phyloP scores from a whole-genome alignment of 2,888 invertebrate species.

The Gryllus longicercus region DNA sequence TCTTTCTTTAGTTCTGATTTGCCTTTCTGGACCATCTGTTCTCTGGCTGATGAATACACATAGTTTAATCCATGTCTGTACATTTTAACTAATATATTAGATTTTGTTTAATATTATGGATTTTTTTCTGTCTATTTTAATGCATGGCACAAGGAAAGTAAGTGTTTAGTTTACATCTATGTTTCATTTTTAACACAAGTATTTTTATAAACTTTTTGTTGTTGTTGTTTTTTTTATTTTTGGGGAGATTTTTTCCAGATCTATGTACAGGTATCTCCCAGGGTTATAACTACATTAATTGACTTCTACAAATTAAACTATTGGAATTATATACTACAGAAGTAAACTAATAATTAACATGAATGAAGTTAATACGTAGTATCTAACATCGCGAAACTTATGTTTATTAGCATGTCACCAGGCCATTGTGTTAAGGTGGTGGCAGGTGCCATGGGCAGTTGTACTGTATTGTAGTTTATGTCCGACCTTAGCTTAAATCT shows the following conservation, averaged over 20 bases:
- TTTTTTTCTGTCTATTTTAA: conserved; percentile 21
- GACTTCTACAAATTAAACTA: neutral
- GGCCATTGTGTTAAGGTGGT: conserved; percentile 36
- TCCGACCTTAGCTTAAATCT: conserved; percentile 33
- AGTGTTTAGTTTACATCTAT: conserved; percentile 21
- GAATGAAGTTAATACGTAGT: neutral
- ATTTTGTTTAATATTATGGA: conserved; percentile 6
- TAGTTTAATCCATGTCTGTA: neutral
- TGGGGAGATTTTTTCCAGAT: conserved; percentile 18
- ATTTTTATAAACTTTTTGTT: neutral
- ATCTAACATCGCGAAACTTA: conserved; percentile 5
- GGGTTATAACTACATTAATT: neutral
- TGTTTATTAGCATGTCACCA: conserved; percentile 30
- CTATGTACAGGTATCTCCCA: neutral
- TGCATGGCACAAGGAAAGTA: conserved; percentile 19
- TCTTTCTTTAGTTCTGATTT: conserved; percentile 22
- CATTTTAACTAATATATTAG: neutral
- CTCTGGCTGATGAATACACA: neutral
- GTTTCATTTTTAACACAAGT: conserved; percentile 19
- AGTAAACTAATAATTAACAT: conserved; percentile 1
- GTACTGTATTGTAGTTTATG: conserved; percentile 34
- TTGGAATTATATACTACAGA: neutral
- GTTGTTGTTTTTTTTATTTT: conserved; percentile 21
- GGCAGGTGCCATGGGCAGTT: conserved; percentile 36
- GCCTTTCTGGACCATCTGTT: conserved; percentile 23